phyloP scores from a whole-genome alignment of 2,888 invertebrate genomes.

The Leucophenga maculata region DNA sequence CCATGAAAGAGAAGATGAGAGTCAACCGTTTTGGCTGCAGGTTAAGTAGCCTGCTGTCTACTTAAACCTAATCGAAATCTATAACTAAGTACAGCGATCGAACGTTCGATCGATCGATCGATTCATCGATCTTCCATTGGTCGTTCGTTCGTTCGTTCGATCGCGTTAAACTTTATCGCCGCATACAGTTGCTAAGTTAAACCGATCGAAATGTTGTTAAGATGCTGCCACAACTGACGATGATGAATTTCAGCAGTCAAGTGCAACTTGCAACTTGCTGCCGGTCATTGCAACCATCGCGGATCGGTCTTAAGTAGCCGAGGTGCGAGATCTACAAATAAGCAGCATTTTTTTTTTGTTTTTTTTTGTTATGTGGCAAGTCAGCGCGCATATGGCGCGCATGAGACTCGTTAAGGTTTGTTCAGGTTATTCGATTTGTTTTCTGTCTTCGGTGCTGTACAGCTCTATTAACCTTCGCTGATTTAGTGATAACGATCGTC shows the following conservation, averaged over 20 bases:
- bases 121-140: slow-evolving; percentile 2
- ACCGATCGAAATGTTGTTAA: slow-evolving; percentile 10
- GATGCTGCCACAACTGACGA: slow-evolving; percentile 8
- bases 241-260: slow-evolving; percentile 62
- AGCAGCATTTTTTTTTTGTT: too few relatives aligned
- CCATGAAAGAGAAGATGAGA: neutral
- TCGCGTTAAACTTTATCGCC: slow-evolving; percentile 54
- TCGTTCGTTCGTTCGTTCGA: slow-evolving; percentile 30
- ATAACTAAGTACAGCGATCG: slow-evolving; percentile 41
- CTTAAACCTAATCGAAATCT: slow-evolving; percentile 65
- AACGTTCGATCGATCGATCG: slow-evolving; percentile 17
- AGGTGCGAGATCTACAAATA: slow-evolving; percentile 63
- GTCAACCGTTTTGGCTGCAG: slow-evolving; percentile 65
- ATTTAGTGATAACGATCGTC: slow-evolving; percentile 72
- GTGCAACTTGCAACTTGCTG: slow-evolving; percentile 42
- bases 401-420: neutral
- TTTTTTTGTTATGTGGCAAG: slow-evolving; percentile 52
- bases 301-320: slow-evolving; percentile 42
- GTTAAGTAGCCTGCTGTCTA: slow-evolving; percentile 67
- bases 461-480: slow-evolving; percentile 70
- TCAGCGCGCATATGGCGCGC: slow-evolving; percentile 30
- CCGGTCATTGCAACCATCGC: slow-evolving; percentile 26
- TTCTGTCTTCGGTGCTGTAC: slow-evolving; percentile 49
- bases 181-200: slow-evolving; percentile 38
- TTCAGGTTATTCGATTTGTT: slow-evolving; percentile 35